Evolutionary conservation across 2,888 invertebrate genomes (phyloP), one percentile per base, ranked within the genome.

Genomic region (Monochamus alternatus): DNA sequence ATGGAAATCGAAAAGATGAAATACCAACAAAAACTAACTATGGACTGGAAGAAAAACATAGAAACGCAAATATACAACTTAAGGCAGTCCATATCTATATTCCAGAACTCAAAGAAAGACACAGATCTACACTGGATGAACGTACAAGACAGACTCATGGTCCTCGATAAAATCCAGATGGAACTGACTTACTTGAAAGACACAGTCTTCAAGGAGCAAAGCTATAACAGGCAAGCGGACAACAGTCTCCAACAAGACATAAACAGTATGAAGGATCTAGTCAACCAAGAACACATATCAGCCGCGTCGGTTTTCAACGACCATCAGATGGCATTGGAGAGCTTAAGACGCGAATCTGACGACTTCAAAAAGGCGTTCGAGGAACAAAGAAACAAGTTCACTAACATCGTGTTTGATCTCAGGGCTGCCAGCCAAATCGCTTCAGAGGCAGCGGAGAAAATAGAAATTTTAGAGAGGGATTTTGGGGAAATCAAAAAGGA

Each of bases 31-130:
- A 83, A 91, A 90, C 89, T 90, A 79, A 79, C 91, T n/a, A 89
- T 90, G 80, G 89, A 91, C 79, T 92, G 91, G 88, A 91, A 90
- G 86, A 85, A 90, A 78, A 86, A 88, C 0, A 90, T 90, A 1
- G 91, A 90, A 78, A 88, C 90, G 1, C 44, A 74, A n/a, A 84
- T 91, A 72, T 91, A 91, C 81, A 90, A 89, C 71, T 82, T 91
- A 0, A 90, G 90, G 59, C 90, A 89, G n/a, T 80, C 83, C 43
- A 31, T 84, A 5, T 67, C 75, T 5, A 51, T 59, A 3, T 72
- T 80, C 5, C 80, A 83, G 10, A 81, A 81, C 43, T 64, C 75
- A 9, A 84, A 81, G 70, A 81, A 78, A 30, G 84, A 86, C 51
- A 78, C 75, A 7, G 83, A 84, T 22, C 66, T 78, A 8, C 78